phyloP scores from a whole-genome alignment of 2,797 vertebrate genomes.

The Paguma larvata region DNA sequence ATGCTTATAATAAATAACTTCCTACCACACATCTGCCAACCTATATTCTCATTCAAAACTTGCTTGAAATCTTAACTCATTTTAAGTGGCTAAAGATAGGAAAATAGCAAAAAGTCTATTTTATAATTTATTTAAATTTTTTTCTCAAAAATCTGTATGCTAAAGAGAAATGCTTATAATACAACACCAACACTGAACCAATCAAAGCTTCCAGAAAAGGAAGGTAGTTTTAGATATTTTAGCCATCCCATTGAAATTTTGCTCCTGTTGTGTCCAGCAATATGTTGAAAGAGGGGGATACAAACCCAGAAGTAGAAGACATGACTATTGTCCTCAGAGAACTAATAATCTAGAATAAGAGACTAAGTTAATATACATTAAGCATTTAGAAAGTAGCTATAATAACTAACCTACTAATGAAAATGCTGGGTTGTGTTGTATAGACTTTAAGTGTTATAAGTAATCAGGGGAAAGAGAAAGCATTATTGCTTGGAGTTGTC shows the following conservation, averaged over 20 bases:
- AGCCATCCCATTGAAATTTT: slow-evolving; percentile 18
- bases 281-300: slow-evolving; percentile 45
- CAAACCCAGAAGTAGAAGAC: slow-evolving; percentile 32
- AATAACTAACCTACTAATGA: slow-evolving; percentile 55
- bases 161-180: slow-evolving; percentile 41
- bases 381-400: slow-evolving; percentile 60
- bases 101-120: slow-evolving; percentile 48
- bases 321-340: slow-evolving; percentile 31
- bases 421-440: slow-evolving; percentile 16
- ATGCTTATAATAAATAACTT: slow-evolving; percentile 38
- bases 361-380: slow-evolving; percentile 16
- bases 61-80: slow-evolving; percentile 61
- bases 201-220: slow-evolving; percentile 29
- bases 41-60: slow-evolving; percentile 60
- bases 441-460: slow-evolving; percentile 11
- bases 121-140: slow-evolving; percentile 44
- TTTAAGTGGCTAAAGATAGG: slow-evolving; percentile 1
- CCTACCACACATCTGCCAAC: background rate
- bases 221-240: slow-evolving; percentile 39
- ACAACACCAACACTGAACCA: slow-evolving; percentile 45
- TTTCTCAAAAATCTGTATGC: slow-evolving; percentile 5
- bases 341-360: slow-evolving; percentile 44
- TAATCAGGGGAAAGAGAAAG: slow-evolving; percentile 46
- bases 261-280: background rate
- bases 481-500: slow-evolving; percentile 22